phyloP scores from a whole-genome alignment of 2,113 vertebrate genomes.

The Hemiprocne comata region DNA sequence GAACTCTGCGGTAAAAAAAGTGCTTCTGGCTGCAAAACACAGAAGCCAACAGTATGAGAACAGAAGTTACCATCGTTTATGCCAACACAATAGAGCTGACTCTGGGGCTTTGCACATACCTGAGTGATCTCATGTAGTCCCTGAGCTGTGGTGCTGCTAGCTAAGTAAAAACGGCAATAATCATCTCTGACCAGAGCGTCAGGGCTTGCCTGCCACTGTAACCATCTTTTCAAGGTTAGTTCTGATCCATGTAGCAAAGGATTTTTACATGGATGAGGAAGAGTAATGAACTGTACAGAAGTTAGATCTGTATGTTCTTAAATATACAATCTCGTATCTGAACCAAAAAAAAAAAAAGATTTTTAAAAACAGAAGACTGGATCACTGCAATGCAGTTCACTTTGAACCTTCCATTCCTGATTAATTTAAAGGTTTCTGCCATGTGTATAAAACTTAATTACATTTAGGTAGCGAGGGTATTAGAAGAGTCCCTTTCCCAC shows the following conservation, averaged over 20 bases:
- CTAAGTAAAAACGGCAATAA: background rate
- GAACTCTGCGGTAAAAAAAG: background rate
- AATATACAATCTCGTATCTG: constrained; percentile 77
- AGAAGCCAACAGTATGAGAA: background rate
- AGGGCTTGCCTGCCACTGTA: background rate
- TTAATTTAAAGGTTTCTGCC: constrained; percentile 75
- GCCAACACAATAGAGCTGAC: background rate
- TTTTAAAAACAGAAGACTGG: constrained; percentile 76
- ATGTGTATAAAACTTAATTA: constrained; percentile 56
- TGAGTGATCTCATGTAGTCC: background rate
- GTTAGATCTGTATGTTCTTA: constrained; percentile 43
- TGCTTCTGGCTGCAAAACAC: background rate
- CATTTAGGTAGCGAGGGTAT: constrained; percentile 22
- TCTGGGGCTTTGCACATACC: constrained; percentile 52
- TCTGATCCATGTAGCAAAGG: constrained; percentile 39
- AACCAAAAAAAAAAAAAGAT: constrained; percentile 83
- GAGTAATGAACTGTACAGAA: constrained; percentile 40
- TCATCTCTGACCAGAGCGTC: background rate
- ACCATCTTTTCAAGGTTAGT: background rate
- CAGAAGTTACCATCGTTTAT: constrained; percentile 18
- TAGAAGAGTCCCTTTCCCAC: constrained; percentile 29
- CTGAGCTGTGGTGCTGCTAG: background rate
- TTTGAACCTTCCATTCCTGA: constrained; percentile 67
- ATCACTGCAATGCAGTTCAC: constrained; percentile 84
- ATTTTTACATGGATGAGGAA: constrained; percentile 51